A percentile compares a stretch with the other conserved stretches of the same genome.
phyloP scores from a whole-genome alignment of 1,140 invertebrate species.

The Theocolax elegans region DNA sequence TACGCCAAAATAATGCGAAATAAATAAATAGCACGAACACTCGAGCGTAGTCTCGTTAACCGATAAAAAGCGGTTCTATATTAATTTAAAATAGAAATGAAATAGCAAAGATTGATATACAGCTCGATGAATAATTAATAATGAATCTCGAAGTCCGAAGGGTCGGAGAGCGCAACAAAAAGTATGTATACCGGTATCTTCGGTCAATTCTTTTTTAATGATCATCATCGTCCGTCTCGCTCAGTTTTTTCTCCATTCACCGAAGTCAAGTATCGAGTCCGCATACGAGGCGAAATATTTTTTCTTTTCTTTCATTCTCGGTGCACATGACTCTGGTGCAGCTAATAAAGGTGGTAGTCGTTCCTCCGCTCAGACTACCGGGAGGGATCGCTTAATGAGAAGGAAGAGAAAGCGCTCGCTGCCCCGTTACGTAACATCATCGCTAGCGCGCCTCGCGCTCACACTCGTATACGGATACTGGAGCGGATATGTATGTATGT shows the following conservation, averaged over 20 bases:
- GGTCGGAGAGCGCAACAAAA: too few species aligned
- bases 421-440: conserved; percentile 56
- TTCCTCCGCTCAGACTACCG: conserved; percentile 5
- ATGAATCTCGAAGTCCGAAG: too few species aligned
- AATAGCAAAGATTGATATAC: too few species aligned
- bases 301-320: not conserved
- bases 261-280: conserved; percentile 2
- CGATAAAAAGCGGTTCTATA: too few species aligned
- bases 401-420: conserved; percentile 31
- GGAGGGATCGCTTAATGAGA: conserved; percentile 42
- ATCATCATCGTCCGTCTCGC: conserved; percentile 5
- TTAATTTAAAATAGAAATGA: too few species aligned
- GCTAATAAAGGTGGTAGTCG: conserved; percentile 26
- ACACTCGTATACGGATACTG: conserved; percentile 23
- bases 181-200: conserved; percentile 28
- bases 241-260: conserved; percentile 19
- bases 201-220: conserved; percentile 13
- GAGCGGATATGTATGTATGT: not conserved
- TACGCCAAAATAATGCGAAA: too few species aligned
- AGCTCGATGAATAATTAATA: too few species aligned
- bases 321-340: conserved; percentile 11
- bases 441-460: conserved; percentile 47
- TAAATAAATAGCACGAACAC: too few species aligned
- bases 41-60: too few species aligned
- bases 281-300: conserved; percentile 12